Evolutionary conservation across 2,113 vertebrate species (phyloP).

Genomic region (Mormyrus iriodes): DNA sequence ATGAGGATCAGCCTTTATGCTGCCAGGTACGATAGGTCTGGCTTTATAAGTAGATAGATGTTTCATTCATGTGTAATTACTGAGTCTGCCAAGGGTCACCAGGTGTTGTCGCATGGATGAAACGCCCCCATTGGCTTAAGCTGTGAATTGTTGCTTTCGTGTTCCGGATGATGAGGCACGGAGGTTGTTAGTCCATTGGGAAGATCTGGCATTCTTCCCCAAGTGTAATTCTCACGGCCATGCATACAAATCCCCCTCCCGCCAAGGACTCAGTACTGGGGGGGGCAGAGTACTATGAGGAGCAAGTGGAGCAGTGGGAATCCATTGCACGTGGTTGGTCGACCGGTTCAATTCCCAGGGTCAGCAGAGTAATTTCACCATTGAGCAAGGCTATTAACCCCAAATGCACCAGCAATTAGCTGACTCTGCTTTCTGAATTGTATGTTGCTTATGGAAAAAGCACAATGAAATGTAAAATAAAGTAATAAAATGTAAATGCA

Average conservation of each 20-base stretch:
- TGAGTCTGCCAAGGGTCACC: not conserved
- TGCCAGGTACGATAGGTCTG: not conserved
- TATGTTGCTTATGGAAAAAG: not conserved
- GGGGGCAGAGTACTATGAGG: not conserved
- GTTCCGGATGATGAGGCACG: not conserved
- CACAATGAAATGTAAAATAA: not conserved
- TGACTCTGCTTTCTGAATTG: not conserved
- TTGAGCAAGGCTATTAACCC: not conserved
- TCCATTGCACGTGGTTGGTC: not conserved
- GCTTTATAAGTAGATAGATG: not conserved
- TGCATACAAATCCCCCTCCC: not conserved
- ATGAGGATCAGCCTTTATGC: not conserved
- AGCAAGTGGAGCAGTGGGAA: not conserved
- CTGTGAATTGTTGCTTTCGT: not conserved
- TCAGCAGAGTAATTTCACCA: not conserved
- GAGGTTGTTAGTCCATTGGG: not conserved
- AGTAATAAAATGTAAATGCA: not conserved
- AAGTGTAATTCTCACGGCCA: not conserved
- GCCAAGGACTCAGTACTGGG: not conserved
- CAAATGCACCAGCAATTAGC: not conserved
- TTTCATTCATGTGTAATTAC: constrained; percentile 16
- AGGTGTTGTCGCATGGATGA: not conserved
- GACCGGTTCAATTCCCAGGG: not conserved
- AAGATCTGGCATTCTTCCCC: not conserved
- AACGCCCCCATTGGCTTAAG: not conserved